phyloP scores from a whole-genome alignment of 2,888 invertebrate species.

The Anaspis maculata region DNA sequence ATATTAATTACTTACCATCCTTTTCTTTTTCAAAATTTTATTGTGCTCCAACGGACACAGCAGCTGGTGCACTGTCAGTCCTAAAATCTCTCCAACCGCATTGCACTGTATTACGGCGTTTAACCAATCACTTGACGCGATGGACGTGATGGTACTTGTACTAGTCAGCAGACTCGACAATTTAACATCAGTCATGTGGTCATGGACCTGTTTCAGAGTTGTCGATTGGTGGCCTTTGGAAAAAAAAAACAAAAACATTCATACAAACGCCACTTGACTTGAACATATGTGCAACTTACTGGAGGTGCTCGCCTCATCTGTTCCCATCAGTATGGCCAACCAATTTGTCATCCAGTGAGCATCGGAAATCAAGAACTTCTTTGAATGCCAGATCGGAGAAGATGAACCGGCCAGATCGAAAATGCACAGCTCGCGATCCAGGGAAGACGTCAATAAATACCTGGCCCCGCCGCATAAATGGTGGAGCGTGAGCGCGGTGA shows the following conservation, averaged over 20 bases:
- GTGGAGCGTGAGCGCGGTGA: slow-evolving; percentile 45
- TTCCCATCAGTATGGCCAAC: slow-evolving; percentile 40
- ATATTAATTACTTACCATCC: slow-evolving; percentile 4
- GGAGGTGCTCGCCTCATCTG: too few relatives aligned
- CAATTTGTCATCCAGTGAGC: slow-evolving; percentile 48
- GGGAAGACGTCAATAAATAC: slow-evolving; percentile 56
- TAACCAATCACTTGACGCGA: slow-evolving; percentile 45
- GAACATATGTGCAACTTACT: too few relatives aligned
- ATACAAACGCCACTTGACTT: too few relatives aligned
- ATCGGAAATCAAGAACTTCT: slow-evolving; percentile 42
- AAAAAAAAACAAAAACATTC: too few relatives aligned
- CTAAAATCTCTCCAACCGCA: slow-evolving; percentile 45
- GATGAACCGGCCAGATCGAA: slow-evolving; percentile 56
- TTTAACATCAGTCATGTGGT: too few relatives aligned
- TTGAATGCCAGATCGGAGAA: slow-evolving; percentile 35
- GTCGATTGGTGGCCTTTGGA: too few relatives aligned
- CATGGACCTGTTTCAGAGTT: too few relatives aligned
- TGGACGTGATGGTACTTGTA: slow-evolving; percentile 30
- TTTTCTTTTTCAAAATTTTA: slow-evolving; percentile 19
- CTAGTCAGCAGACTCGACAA: too few relatives aligned
- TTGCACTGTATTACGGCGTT: slow-evolving; percentile 47
- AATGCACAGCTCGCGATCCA: slow-evolving; percentile 58
- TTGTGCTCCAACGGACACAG: slow-evolving; percentile 31
- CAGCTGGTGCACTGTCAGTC: slow-evolving; percentile 43
- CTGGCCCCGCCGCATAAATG: slow-evolving; percentile 49